Evolutionary conservation across 2,113 vertebrate genomes (phyloP).

Genomic region (Pavo muticus): DNA sequence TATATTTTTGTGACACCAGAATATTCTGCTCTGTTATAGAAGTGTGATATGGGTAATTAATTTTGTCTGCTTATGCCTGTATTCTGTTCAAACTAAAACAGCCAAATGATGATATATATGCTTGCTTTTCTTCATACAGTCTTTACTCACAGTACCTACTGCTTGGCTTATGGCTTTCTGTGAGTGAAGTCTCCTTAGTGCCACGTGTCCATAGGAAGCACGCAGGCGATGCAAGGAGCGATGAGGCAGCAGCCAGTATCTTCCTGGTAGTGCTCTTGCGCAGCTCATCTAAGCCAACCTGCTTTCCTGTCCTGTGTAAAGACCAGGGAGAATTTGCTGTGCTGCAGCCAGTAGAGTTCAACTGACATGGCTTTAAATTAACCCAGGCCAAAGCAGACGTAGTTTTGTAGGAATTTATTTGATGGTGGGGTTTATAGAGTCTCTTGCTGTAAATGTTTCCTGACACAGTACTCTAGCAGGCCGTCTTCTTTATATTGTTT

Average conservation of each 20-base stretch:
- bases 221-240: fast-evolving
- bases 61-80: background rate
- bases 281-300: background rate
- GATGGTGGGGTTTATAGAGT: slow-evolving; percentile 21
- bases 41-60: background rate
- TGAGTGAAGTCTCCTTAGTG: background rate
- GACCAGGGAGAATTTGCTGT: background rate
- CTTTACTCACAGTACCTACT: fast-evolving
- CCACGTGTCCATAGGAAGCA: fast-evolving
- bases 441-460: slow-evolving; percentile 40
- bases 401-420: slow-evolving; percentile 47
- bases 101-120: background rate
- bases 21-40: background rate
- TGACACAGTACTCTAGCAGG: background rate
- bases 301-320: background rate
- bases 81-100: background rate
- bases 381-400: slow-evolving; percentile 3
- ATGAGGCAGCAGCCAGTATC: background rate
- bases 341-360: background rate
- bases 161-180: background rate
- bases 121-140: background rate
- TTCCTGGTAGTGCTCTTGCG: background rate
- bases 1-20: background rate
- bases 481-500: background rate
- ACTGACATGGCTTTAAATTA: background rate